phyloP scores from a whole-genome alignment of 2,113 vertebrate species.

The Cyprinodon tularosa region DNA sequence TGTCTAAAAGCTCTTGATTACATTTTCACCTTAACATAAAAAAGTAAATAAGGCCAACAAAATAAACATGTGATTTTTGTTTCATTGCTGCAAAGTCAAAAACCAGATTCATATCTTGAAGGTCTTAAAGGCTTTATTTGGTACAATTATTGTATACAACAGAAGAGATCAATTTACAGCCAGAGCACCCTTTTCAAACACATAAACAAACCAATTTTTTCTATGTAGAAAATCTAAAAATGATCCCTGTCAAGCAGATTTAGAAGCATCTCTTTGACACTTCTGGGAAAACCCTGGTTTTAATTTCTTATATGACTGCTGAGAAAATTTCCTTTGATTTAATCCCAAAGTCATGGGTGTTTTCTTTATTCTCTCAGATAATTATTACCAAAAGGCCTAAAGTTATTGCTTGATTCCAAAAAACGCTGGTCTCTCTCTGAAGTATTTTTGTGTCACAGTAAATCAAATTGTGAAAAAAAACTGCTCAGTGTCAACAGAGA shows the following conservation, averaged over 20 bases:
- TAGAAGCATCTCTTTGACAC: conserved; percentile 54
- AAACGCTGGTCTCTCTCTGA: conserved; percentile 59
- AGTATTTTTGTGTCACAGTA: conserved; percentile 68
- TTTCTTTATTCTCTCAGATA: conserved; percentile 65
- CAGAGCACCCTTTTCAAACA: conserved; percentile 42
- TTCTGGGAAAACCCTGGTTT: conserved; percentile 68
- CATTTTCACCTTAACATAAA: neutral
- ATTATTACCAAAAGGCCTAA: conserved; percentile 79
- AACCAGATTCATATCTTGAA: conserved; percentile 6
- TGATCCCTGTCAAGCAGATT: conserved; percentile 53
- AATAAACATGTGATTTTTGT: neutral
- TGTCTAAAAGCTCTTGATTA: neutral
- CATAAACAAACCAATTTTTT: conserved; percentile 49
- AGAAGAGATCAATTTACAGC: conserved; percentile 59
- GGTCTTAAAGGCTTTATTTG: conserved; percentile 66
- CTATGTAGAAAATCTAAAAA: conserved; percentile 24
- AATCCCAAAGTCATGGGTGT: conserved; percentile 64
- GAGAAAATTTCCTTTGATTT: conserved; percentile 73
- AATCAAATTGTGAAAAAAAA: conserved; percentile 69
- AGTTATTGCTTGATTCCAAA: conserved; percentile 68
- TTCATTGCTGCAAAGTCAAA: neutral
- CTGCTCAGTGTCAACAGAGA: conserved; percentile 60
- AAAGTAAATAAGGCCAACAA: neutral
- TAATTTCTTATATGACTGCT: conserved; percentile 67
- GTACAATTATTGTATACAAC: conserved; percentile 55